These are phyloP conservation scores for Platycheirus rosarum DNA, from an alignment of 2,888 invertebrate species.

Conservation along the genomic window DNA sequence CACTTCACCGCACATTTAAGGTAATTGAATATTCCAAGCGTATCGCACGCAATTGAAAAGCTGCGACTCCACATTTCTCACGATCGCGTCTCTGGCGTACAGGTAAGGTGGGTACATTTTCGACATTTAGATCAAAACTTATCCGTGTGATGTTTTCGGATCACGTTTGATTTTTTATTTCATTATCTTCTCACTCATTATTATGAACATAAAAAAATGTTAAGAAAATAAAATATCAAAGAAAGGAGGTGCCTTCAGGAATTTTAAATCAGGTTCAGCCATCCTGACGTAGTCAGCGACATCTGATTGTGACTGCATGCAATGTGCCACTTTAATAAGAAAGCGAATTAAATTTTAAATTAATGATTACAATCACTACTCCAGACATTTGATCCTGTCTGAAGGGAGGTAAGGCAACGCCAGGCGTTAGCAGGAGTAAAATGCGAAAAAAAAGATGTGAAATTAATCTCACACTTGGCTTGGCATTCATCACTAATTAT, in stretches of 20 bases:
- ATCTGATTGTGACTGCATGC: constrained; percentile 18
- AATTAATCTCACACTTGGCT: constrained; percentile 49
- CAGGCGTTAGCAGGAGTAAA: constrained; percentile 48
- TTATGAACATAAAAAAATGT: constrained; percentile 51
- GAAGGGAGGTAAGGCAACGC: constrained; percentile 30
- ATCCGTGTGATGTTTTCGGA: constrained; percentile 41
- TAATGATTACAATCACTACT: constrained; percentile 43
- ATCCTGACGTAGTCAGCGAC: not conserved
- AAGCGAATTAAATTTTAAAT: constrained; percentile 54
- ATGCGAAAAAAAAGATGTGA: not conserved
- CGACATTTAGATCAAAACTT: constrained; percentile 51
- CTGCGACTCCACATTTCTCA: constrained; percentile 55
- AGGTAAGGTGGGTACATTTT: constrained; percentile 19
- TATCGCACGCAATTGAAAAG: constrained; percentile 54
- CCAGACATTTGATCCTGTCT: not conserved
- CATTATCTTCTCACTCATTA: constrained; percentile 18
- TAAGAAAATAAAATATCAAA: constrained; percentile 16
- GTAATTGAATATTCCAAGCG: constrained; percentile 70
- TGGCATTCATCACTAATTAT: constrained; percentile 61
- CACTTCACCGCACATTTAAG: constrained; percentile 51
- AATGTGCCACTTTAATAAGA: constrained; percentile 48
- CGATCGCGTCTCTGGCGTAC: constrained; percentile 23
- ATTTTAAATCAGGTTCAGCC: constrained; percentile 35
- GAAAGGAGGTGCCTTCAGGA: constrained; percentile 37
- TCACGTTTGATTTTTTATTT: constrained; percentile 41